phyloP scores from a whole-genome alignment of 2,113 vertebrate species.

The Marcusenius ussheri region DNA sequence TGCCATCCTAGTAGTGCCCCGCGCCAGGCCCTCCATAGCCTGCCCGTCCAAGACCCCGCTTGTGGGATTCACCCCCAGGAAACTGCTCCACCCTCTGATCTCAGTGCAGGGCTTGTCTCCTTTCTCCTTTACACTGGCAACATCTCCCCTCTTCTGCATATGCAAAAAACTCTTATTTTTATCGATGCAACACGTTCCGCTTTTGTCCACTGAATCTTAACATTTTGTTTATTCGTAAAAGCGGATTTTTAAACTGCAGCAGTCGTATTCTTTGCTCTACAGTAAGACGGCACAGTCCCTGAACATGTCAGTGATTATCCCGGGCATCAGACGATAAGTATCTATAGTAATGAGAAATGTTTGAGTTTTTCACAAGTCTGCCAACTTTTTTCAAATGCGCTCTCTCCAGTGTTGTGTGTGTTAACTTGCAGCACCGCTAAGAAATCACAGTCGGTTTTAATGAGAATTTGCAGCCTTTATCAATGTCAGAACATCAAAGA shows the following conservation, averaged over 20 bases:
- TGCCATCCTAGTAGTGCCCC: neutral
- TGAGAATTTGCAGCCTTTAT: conserved; percentile 1
- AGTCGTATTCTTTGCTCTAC: neutral
- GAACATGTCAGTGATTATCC: neutral
- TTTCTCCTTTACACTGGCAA: neutral
- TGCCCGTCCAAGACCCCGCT: neutral
- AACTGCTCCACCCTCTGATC: neutral
- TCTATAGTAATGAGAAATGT: neutral
- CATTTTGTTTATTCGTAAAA: neutral
- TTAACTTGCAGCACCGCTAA: neutral
- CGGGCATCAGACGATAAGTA: neutral
- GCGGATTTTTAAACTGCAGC: neutral
- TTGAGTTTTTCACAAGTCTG: neutral
- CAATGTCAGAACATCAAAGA: conserved; percentile 5
- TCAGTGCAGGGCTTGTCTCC: neutral
- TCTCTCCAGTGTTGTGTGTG: neutral
- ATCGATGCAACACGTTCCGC: neutral
- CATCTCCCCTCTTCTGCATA: neutral
- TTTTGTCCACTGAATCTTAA: neutral
- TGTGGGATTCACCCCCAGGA: neutral
- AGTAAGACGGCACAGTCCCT: neutral
- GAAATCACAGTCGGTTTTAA: neutral
- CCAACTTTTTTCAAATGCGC: neutral
- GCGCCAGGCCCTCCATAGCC: neutral
- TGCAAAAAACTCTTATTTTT: neutral